Percentiles rank a stretch among this genome's conserved stretches.
phyloP scores from a whole-genome alignment of 2,888 invertebrate species.

The Drosophila merina region DNA sequence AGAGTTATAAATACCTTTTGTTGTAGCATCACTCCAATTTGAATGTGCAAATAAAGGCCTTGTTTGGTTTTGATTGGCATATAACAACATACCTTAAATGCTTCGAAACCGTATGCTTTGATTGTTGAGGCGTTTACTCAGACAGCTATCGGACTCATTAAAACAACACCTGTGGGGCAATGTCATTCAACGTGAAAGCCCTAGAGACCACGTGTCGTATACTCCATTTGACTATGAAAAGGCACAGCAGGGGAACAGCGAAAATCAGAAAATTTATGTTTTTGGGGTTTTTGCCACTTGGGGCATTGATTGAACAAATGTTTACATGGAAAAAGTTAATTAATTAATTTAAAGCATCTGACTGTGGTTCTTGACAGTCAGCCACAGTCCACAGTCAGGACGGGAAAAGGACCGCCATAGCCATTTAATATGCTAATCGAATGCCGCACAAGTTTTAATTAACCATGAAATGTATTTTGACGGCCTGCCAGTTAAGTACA shows the following conservation, averaged over 20 bases:
- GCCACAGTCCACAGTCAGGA: neutral
- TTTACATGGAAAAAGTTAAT: slow-evolving; percentile 46
- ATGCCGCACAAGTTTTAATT: slow-evolving; percentile 56
- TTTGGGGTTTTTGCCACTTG: neutral
- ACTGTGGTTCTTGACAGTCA: slow-evolving; percentile 13
- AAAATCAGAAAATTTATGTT: slow-evolving; percentile 1
- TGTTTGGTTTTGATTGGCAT: slow-evolving; percentile 3
- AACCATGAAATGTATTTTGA: slow-evolving; percentile 54
- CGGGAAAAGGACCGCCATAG: neutral
- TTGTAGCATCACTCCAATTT: neutral
- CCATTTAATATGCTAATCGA: slow-evolving; percentile 54
- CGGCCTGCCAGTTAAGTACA: slow-evolving; percentile 15
- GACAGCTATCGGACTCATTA: slow-evolving; percentile 11
- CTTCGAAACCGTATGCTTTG: slow-evolving; percentile 17
- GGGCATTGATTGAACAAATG: slow-evolving; percentile 39
- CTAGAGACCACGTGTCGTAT: slow-evolving; percentile 18
- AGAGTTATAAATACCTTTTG: neutral
- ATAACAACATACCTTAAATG: slow-evolving; percentile 8
- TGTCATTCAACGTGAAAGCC: neutral
- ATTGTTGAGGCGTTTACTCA: slow-evolving; percentile 4
- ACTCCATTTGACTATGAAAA: slow-evolving; percentile 8
- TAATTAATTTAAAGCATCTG: slow-evolving; percentile 40
- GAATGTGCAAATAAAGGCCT: slow-evolving; percentile 2
- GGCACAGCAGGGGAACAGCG: neutral
- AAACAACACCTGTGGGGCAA: slow-evolving; percentile 8